Evolutionary conservation across 1,140 invertebrate species (phyloP).

Genomic region (Drosophila neocordata): DNA sequence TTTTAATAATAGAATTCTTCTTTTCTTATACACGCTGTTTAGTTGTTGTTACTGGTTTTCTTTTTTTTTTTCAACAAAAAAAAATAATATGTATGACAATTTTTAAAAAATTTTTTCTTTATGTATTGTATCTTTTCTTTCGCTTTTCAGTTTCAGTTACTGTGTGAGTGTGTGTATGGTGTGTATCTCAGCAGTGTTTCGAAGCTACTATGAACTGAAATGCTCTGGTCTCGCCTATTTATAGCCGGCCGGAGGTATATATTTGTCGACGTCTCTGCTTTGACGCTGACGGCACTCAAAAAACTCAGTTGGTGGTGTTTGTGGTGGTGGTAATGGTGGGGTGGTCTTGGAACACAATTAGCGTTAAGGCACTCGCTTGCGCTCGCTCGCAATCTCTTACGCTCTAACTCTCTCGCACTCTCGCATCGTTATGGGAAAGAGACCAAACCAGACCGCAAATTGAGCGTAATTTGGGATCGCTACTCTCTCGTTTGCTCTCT

Average conservation of each 20-base stretch:
- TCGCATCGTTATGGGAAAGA: neutral
- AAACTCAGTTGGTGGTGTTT: conserved; percentile 10
- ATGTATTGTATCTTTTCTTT: conserved; percentile 17
- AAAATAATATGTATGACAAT: neutral
- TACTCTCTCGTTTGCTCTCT: neutral
- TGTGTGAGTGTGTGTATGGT: conserved; percentile 45
- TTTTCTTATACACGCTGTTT: conserved; percentile 49
- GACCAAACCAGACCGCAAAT: neutral
- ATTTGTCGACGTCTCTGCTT: conserved; percentile 8
- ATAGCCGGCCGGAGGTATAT: conserved; percentile 43
- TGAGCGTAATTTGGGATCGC: neutral
- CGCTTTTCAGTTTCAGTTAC: conserved; percentile 56
- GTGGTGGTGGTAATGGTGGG: neutral
- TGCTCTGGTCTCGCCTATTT: conserved; percentile 52
- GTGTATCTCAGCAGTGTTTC: conserved; percentile 74
- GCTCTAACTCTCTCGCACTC: neutral
- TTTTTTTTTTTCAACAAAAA: neutral
- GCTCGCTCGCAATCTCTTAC: neutral
- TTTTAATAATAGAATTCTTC: conserved; percentile 77
- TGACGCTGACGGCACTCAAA: neutral
- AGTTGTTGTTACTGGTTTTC: conserved; percentile 46
- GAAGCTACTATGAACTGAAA: conserved; percentile 76
- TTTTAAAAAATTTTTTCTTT: neutral
- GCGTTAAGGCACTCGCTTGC: neutral
- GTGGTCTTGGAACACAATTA: neutral